Percentiles rank a stretch among this genome's conserved stretches.
Evolutionary conservation across 2,888 invertebrate genomes (phyloP).

Genomic region (Disparrhopalites patrizii): DNA sequence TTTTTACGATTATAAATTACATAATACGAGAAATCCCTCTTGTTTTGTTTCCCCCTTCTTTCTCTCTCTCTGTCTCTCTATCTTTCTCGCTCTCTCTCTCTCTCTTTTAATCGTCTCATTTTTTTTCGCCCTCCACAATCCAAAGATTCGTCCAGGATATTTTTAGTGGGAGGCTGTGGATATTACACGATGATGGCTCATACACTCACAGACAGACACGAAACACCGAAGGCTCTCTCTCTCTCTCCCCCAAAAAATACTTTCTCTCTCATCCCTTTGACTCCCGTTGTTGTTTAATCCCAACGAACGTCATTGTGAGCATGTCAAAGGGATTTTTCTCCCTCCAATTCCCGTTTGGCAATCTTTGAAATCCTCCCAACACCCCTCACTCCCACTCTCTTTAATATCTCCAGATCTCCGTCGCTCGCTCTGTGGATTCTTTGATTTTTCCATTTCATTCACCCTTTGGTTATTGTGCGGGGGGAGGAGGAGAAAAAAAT

Average conservation of each 20-base stretch:
- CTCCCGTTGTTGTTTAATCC: constrained; percentile 36
- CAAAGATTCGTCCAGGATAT: no score
- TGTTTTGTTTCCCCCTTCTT: constrained; percentile 18
- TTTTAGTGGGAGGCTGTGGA: no score
- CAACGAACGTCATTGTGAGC: constrained; percentile 27
- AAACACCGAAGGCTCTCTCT: constrained; percentile 7
- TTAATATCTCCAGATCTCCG: neutral
- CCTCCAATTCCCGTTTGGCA: constrained; percentile 14
- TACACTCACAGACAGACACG: neutral
- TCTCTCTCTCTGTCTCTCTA: constrained; percentile 9
- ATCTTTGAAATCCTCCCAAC: no score
- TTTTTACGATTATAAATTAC: no score
- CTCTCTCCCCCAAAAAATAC: constrained; percentile 29
- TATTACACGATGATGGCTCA: no score
- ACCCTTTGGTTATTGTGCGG: no score
- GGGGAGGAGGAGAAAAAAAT: no score
- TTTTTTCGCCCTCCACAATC: neutral
- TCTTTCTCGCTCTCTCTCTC: constrained; percentile 1
- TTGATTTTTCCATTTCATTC: no score
- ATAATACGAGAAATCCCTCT: no score
- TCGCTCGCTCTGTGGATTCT: neutral
- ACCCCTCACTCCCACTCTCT: no score
- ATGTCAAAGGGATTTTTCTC: constrained; percentile 37
- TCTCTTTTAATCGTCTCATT: constrained; percentile 9
- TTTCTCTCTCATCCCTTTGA: constrained; percentile 30